A percentile compares a stretch with the other conserved stretches of the same genome.
Conservation (phyloP, 1,140 invertebrate species). For the Maniola jurtina region DNA sequence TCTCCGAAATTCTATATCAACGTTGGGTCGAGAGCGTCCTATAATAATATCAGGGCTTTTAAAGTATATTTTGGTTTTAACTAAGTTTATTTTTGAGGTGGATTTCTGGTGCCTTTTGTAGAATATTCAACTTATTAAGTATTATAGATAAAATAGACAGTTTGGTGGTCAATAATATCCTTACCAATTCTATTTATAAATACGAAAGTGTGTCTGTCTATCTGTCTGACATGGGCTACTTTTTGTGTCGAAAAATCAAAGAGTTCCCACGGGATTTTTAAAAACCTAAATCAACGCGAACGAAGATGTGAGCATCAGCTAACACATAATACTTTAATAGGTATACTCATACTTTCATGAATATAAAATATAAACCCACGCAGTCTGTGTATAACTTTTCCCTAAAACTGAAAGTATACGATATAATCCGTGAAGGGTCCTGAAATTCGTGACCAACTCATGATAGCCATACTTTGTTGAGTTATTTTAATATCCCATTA, state of each 20-base stretch:
- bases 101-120: background rate
- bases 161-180: too few relatives aligned
- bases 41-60: constrained; percentile 16
- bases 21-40: constrained; percentile 3
- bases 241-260: too few relatives aligned
- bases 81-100: background rate
- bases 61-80: constrained; percentile 16
- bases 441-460: constrained; percentile 15
- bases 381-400: background rate
- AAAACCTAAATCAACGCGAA: too few relatives aligned
- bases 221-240: too few relatives aligned
- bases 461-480: constrained; percentile 15
- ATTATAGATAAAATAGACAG: too few relatives aligned
- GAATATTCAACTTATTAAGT: too few relatives aligned
- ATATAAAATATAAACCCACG: background rate
- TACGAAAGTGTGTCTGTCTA: too few relatives aligned
- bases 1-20: constrained; percentile 20
- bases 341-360: too few relatives aligned
- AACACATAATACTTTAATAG: too few relatives aligned
- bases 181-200: too few relatives aligned
- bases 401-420: background rate
- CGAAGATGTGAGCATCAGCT: too few relatives aligned
- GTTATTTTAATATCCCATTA: constrained; percentile 30
- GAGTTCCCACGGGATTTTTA: too few relatives aligned
- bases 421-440: constrained; percentile 8